Evolutionary conservation across 2,888 invertebrate species (phyloP).

Genomic region (Oscheius onirici): DNA sequence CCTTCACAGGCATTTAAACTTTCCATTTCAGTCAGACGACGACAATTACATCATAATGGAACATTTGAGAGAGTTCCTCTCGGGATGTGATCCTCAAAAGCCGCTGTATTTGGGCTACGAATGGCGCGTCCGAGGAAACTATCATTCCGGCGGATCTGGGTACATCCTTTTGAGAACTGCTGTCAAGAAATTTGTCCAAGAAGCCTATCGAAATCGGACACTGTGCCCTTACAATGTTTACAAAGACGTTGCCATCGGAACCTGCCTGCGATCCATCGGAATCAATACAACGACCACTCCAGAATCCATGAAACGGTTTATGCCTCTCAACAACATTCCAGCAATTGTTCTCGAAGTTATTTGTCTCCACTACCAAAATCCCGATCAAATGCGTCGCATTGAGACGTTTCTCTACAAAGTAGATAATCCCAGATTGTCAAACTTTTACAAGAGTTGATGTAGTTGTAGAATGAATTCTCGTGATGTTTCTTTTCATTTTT

Average conservation of each 20-base stretch:
- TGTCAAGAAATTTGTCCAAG: background rate
- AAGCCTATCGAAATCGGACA: conserved; percentile 5
- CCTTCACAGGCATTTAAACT: too few relatives aligned
- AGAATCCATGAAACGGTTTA: background rate
- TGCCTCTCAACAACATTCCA: background rate
- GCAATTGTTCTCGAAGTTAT: conserved; percentile 5
- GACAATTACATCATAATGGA: conserved; percentile 22
- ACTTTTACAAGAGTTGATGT: too few relatives aligned
- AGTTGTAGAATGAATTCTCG: background rate
- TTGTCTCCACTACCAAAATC: conserved; percentile 17
- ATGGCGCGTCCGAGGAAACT: background rate
- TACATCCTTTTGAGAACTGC: conserved; percentile 17
- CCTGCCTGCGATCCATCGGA: background rate
- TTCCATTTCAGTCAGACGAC: conserved; percentile 24
- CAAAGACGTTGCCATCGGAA: conserved; percentile 14
- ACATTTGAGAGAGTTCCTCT: conserved; percentile 21
- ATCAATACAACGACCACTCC: background rate
- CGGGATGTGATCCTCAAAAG: background rate
- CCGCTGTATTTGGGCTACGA: background rate
- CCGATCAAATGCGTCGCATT: conserved; percentile 1
- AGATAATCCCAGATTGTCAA: background rate
- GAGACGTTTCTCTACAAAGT: conserved; percentile 11
- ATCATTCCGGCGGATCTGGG: conserved; percentile 4
- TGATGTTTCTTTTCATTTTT: too few relatives aligned
- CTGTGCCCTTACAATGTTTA: conserved; percentile 1